These are phyloP conservation scores for Hippocampus guttulatus DNA, from an alignment of 2,113 vertebrate genomes.

Conservation along the genomic window DNA sequence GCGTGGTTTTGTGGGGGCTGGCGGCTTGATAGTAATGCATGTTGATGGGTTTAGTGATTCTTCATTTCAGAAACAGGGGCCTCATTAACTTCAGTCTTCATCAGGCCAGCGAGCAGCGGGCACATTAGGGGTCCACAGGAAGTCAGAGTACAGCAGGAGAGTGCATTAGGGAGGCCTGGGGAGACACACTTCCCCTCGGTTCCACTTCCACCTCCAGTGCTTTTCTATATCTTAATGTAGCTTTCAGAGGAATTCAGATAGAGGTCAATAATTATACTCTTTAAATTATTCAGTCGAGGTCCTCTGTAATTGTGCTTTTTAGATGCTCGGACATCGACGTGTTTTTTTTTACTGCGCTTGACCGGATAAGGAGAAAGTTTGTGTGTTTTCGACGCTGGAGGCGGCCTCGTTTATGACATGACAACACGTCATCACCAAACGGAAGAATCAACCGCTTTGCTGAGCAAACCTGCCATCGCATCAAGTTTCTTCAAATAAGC, in stretches of 20 bases:
- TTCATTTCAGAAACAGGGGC: slow-evolving; percentile 75
- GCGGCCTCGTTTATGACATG: slow-evolving; percentile 13
- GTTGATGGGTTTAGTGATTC: slow-evolving; percentile 72
- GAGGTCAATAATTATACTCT: slow-evolving; percentile 81
- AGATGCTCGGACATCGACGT: slow-evolving; percentile 72
- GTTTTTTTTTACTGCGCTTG: slow-evolving; percentile 64
- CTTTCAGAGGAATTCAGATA: slow-evolving; percentile 79
- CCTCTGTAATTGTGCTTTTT: slow-evolving; percentile 79
- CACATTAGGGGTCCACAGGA: slow-evolving; percentile 76
- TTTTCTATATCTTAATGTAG: slow-evolving; percentile 80
- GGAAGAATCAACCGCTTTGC: slow-evolving; percentile 21
- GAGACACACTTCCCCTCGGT: slow-evolving; percentile 61
- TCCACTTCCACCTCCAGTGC: slow-evolving; percentile 61
- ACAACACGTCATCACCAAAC: slow-evolving; percentile 12
- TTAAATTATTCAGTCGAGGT: slow-evolving; percentile 79
- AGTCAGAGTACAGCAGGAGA: slow-evolving; percentile 69
- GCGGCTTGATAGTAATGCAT: slow-evolving; percentile 70
- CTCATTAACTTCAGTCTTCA: slow-evolving; percentile 75
- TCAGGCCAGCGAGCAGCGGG: slow-evolving; percentile 62
- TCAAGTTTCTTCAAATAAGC: slow-evolving; percentile 73
- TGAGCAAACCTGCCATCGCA: slow-evolving; percentile 33
- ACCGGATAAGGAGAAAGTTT: slow-evolving; percentile 50
- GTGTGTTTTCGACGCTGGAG: slow-evolving; percentile 22
- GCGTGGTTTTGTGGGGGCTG: slow-evolving; percentile 39
- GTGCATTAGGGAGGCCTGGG: slow-evolving; percentile 73